Percentiles rank a stretch among this genome's conserved stretches.
phyloP scores from a whole-genome alignment of 2,113 vertebrate genomes.

The Xenus cinereus region DNA sequence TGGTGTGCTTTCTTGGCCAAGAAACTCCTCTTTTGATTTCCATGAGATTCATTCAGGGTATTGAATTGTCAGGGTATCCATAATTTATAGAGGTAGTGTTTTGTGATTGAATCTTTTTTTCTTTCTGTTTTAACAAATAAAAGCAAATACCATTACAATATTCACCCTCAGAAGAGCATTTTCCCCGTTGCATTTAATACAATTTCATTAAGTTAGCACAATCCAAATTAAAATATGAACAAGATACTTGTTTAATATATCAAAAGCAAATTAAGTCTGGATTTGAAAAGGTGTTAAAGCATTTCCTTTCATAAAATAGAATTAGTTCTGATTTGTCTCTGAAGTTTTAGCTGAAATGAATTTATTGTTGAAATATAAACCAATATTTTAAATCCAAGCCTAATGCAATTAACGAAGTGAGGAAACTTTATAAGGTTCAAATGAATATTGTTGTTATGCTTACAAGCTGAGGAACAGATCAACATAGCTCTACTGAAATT shows the following conservation, averaged over 20 bases:
- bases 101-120: neutral
- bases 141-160: neutral
- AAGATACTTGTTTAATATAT: slow-evolving; percentile 2
- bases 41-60: neutral
- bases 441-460: neutral
- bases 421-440: neutral
- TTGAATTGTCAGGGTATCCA: neutral
- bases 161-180: neutral
- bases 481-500: neutral
- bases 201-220: slow-evolving; percentile 5
- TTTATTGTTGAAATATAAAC: slow-evolving; percentile 5
- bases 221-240: slow-evolving; percentile 32
- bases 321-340: slow-evolving; percentile 26
- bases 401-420: neutral
- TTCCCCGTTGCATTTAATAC: neutral
- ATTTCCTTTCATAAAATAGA: slow-evolving; percentile 30
- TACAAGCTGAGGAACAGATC: neutral
- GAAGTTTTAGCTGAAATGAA: neutral
- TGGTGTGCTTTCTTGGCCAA: neutral
- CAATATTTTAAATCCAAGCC: neutral
- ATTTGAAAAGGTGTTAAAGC: slow-evolving; percentile 19
- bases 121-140: neutral
- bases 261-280: slow-evolving; percentile 30
- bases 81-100: neutral
- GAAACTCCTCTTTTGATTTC: neutral